Base-by-base conservation (phyloP, 1,140 invertebrate genomes). In the Drosophila melanica region DNA sequence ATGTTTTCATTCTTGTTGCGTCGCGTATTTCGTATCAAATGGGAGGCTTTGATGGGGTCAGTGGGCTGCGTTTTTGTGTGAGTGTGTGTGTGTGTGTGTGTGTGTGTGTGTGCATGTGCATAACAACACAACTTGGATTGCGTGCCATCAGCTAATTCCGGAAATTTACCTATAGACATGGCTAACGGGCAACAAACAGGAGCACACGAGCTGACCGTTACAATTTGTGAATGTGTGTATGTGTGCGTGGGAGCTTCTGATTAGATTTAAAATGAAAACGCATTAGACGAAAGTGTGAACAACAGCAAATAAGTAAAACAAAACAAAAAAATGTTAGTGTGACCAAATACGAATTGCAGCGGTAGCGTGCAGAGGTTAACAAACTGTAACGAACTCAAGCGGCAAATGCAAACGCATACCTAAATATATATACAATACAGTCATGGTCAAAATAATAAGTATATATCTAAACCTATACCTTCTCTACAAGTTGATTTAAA, bases 121-220 rank as follows among this genome's bases (percentile, higher is more conserved):
- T 70, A 77, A 75, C 54, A 71, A 81, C 63, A 75, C 23, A 76
- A 69, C 48, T 20, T 45, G 67, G 47, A 63, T 82, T 82, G 82
- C 82, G 79, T 87, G 82, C 63, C 72, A 60, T 63, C 60, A 62
- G 44, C 71, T 81, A 81, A 87, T 81, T 87, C 84, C 79, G 72
- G 82, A 89, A 74, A 73, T 78, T 74, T 75, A 55, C 23, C 70
- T 66, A 67, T 75, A 59, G 59, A 75, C 82, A 77, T 85, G 81
- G 81, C 20, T 64, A 80, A 54, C 75, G 47, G 63, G 35, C 45
- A 66, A 58, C 68, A 62, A 70, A 41, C 57, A 57, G 77, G 47
- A 78, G 60, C 23, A 20, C 50, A 37, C 50, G 5, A 53, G 60
- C 44, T 62, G 71, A 55, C 71, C 65, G 39, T 44, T 57, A 18